Evolutionary conservation across 2,888 invertebrate genomes (phyloP).

Genomic region (Leucania comma): DNA sequence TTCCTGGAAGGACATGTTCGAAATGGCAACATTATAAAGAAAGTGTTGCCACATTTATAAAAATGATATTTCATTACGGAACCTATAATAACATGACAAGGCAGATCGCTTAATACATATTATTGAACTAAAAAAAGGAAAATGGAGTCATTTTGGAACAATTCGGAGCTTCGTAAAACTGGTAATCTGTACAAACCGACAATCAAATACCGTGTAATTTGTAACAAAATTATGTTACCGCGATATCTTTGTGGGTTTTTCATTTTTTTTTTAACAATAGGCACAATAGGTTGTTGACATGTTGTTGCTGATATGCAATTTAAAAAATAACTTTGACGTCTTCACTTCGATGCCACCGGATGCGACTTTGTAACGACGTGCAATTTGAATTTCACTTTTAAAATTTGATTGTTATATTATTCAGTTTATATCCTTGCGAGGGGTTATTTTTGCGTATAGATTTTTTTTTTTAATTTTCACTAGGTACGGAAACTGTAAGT

Average conservation of each 20-base stretch:
- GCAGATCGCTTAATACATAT: constrained; percentile 84
- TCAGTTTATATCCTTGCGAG: constrained; percentile 44
- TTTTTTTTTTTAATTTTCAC: not conserved
- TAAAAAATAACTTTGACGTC: constrained; percentile 79
- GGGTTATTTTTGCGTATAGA: constrained; percentile 46
- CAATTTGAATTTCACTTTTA: constrained; percentile 82
- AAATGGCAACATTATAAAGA: constrained; percentile 69
- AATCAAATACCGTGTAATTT: constrained; percentile 87
- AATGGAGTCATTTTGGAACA: constrained; percentile 88
- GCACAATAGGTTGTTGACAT: constrained; percentile 88
- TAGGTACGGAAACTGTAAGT: not conserved
- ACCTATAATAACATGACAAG: constrained; percentile 82
- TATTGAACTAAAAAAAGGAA: constrained; percentile 83
- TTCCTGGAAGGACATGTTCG: constrained; percentile 69
- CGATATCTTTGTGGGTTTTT: constrained; percentile 83
- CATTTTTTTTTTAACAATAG: constrained; percentile 74
- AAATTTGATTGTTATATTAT: constrained; percentile 64
- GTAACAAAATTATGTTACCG: constrained; percentile 87
- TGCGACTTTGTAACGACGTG: constrained; percentile 80
- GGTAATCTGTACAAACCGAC: constrained; percentile 88
- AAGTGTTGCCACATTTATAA: constrained; percentile 76
- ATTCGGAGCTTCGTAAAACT: constrained; percentile 82
- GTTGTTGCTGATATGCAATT: constrained; percentile 84
- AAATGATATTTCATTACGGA: constrained; percentile 83
- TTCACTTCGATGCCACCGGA: constrained; percentile 80